phyloP scores from a whole-genome alignment of 2,113 vertebrate species.

The Trochalopteron elliotii region DNA sequence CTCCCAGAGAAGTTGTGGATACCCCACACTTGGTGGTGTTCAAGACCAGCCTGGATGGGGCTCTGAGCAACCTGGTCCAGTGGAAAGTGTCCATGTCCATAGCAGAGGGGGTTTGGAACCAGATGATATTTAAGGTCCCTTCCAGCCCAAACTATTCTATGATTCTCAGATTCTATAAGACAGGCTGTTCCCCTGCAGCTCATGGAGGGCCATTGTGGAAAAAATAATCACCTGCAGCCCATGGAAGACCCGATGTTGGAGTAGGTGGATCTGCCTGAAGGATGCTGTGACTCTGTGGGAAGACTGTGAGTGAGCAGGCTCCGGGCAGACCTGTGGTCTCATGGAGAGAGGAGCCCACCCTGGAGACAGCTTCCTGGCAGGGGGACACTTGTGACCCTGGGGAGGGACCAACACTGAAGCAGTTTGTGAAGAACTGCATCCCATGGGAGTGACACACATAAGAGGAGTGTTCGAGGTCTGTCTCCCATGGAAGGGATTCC shows the following conservation, averaged over 20 bases:
- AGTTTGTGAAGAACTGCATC: not conserved
- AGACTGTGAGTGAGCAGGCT: not conserved
- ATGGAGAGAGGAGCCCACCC: not conserved
- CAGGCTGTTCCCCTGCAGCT: not conserved
- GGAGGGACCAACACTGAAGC: not conserved
- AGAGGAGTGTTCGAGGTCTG: fast-evolving
- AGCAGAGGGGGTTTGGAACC: not conserved
- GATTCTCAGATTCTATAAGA: not conserved
- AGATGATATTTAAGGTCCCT: not conserved
- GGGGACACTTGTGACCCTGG: not conserved
- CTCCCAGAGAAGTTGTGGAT: not conserved
- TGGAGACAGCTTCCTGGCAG: not conserved
- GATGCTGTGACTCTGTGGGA: not conserved
- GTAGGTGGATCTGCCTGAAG: not conserved
- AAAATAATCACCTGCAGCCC: not conserved
- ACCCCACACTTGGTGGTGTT: not conserved
- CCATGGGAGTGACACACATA: not conserved
- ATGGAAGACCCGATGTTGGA: not conserved
- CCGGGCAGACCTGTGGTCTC: not conserved
- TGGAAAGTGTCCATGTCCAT: not conserved
- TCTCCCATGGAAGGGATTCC: not conserved
- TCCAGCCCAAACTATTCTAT: not conserved
- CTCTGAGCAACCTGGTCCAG: not conserved
- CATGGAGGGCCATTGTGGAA: not conserved
- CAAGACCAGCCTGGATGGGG: not conserved